phyloP scores from a whole-genome alignment of 2,888 invertebrate species.

The Drosophila silvestris region DNA sequence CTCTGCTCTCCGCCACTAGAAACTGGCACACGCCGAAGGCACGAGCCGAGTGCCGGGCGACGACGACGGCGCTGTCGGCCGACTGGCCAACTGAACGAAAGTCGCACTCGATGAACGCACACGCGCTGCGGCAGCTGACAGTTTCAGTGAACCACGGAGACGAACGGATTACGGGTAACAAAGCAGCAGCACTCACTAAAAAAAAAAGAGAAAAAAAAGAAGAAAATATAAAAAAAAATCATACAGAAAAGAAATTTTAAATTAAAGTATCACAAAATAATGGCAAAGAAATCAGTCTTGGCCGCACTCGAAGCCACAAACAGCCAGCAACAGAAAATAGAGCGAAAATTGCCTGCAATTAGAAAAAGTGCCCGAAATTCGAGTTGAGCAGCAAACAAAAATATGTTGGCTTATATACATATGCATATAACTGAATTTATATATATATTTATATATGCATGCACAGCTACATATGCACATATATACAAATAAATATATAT shows the following conservation, averaged over 20 bases:
- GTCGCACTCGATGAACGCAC: slow-evolving; percentile 79
- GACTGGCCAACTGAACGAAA: slow-evolving; percentile 79
- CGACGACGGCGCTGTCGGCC: slow-evolving; percentile 25
- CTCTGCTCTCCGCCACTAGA: slow-evolving; percentile 17
- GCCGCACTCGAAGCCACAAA: slow-evolving; percentile 16
- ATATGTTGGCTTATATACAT: slow-evolving; percentile 27
- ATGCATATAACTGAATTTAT: slow-evolving; percentile 11
- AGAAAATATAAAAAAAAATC: slow-evolving; percentile 5
- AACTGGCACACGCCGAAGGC: slow-evolving; percentile 59
- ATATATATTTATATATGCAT: slow-evolving; percentile 1
- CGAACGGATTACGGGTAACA: slow-evolving; percentile 85
- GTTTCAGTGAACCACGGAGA: slow-evolving; percentile 86
- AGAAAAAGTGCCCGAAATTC: slow-evolving; percentile 28
- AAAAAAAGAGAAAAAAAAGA: not conserved
- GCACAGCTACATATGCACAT: not conserved
- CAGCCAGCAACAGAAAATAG: slow-evolving; percentile 10
- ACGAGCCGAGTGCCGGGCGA: slow-evolving; percentile 25
- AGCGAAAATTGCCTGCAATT: slow-evolving; percentile 7
- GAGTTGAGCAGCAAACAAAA: slow-evolving; percentile 36
- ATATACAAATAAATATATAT: slow-evolving; percentile 7
- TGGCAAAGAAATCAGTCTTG: not conserved
- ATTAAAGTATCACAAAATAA: slow-evolving; percentile 5
- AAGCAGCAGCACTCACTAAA: slow-evolving; percentile 49
- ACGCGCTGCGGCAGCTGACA: slow-evolving; percentile 83
- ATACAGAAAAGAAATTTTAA: slow-evolving; percentile 2